Conservation (phyloP, 2,888 invertebrate species). For the Oligia fasciuncula region DNA sequence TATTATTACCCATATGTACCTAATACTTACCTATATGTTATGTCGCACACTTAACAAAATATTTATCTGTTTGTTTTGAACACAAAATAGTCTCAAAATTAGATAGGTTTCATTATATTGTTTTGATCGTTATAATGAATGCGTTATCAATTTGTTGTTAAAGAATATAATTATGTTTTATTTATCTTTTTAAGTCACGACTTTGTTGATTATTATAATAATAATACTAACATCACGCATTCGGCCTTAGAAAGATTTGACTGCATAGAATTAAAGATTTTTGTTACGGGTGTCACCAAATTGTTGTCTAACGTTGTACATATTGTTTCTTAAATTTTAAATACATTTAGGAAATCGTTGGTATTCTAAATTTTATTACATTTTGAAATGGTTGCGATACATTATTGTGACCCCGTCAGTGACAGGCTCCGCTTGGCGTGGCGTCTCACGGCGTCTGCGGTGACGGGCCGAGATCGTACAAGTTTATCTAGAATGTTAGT, state of each 20-base stretch:
- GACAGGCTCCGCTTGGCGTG: constrained; percentile 50
- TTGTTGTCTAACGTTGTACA: constrained; percentile 72
- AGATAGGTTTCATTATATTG: constrained; percentile 12
- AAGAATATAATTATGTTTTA: constrained; percentile 19
- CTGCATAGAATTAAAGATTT: constrained; percentile 85
- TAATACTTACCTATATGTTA: constrained; percentile 18
- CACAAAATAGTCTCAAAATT: constrained; percentile 8
- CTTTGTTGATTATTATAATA: constrained; percentile 46
- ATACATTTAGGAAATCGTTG: constrained; percentile 78
- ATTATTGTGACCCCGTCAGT: constrained; percentile 68
- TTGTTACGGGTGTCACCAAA: constrained; percentile 69
- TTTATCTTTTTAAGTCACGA: constrained; percentile 36
- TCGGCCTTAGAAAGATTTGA: constrained; percentile 86
- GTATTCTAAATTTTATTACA: constrained; percentile 82
- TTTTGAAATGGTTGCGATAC: constrained; percentile 71
- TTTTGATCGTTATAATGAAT: constrained; percentile 30
- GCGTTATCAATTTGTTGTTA: constrained; percentile 35
- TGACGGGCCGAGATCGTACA: constrained; percentile 64
- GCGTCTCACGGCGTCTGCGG: constrained; percentile 55
- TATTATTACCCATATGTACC: constrained; percentile 35
- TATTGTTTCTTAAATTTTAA: constrained; percentile 77
- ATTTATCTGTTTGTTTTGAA: constrained; percentile 20
- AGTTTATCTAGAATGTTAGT: constrained; percentile 74
- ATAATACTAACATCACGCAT: constrained; percentile 63
- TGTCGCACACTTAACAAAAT: constrained; percentile 17